phyloP scores from a whole-genome alignment of 2,888 invertebrate genomes.

The Dicyrtoma fusca region DNA sequence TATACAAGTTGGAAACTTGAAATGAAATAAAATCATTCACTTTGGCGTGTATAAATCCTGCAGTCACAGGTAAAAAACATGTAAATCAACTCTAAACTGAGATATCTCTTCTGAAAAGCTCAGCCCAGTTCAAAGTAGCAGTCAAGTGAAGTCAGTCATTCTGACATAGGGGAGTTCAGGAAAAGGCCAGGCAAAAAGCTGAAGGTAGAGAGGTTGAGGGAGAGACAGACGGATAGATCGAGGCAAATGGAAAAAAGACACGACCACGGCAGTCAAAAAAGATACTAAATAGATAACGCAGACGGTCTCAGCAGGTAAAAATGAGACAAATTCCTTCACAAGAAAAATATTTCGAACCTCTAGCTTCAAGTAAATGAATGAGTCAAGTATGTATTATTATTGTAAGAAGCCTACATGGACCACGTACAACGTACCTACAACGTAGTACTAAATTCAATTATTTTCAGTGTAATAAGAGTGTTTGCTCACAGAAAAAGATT shows the following conservation, averaged over 20 bases:
- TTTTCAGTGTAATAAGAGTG: too few species aligned
- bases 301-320: constrained; percentile 2
- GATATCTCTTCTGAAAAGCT: constrained; percentile 11
- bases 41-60: constrained; percentile 10
- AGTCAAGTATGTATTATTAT: too few species aligned
- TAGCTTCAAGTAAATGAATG: too few species aligned
- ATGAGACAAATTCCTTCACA: constrained; percentile 2
- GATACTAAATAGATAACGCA: neutral
- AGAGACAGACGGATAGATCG: neutral
- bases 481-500: too few species aligned
- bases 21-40: constrained; percentile 13
- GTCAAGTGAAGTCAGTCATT: constrained; percentile 33
- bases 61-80: constrained; percentile 11
- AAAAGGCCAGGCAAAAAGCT: constrained; percentile 13
- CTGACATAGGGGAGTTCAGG: constrained; percentile 23
- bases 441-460: too few species aligned
- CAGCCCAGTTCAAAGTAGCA: constrained; percentile 18
- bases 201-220: neutral
- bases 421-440: too few species aligned
- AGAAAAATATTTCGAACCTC: neutral
- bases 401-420: too few species aligned
- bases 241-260: neutral
- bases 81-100: constrained; percentile 22
- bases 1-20: neutral
- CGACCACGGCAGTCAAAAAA: neutral